phyloP scores from a whole-genome alignment of 2,113 vertebrate species.

The Scomber japonicus region DNA sequence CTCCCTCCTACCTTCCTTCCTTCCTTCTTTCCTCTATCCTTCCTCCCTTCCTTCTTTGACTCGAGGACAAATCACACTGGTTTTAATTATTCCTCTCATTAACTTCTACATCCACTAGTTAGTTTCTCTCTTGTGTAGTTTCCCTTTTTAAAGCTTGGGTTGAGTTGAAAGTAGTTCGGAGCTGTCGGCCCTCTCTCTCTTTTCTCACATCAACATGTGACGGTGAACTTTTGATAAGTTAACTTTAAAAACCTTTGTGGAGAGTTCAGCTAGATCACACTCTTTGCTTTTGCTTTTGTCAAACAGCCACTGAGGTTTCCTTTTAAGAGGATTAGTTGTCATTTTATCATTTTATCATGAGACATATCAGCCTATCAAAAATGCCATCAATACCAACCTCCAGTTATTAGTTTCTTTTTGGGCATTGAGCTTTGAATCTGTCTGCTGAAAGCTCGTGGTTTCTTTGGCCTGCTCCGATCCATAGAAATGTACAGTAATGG shows the following conservation, averaged over 20 bases:
- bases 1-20: too few relatives aligned
- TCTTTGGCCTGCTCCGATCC: neutral
- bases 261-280: neutral
- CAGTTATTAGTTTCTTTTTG: neutral
- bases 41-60: too few relatives aligned
- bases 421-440: neutral
- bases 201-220: neutral
- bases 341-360: neutral
- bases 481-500: neutral
- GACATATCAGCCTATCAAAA: neutral
- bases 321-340: neutral
- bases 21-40: too few relatives aligned
- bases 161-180: neutral
- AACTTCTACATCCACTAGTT: too few relatives aligned
- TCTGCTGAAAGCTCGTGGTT: neutral
- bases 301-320: neutral
- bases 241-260: neutral
- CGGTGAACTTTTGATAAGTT: neutral
- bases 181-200: too few relatives aligned
- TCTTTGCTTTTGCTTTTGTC: neutral
- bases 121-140: neutral
- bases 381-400: neutral
- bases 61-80: too few relatives aligned
- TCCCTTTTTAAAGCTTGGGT: neutral
- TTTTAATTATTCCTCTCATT: too few relatives aligned